These are phyloP conservation scores for Darevskia mixta DNA, from an alignment of 2,797 vertebrate species.

Conservation along the genomic window DNA sequence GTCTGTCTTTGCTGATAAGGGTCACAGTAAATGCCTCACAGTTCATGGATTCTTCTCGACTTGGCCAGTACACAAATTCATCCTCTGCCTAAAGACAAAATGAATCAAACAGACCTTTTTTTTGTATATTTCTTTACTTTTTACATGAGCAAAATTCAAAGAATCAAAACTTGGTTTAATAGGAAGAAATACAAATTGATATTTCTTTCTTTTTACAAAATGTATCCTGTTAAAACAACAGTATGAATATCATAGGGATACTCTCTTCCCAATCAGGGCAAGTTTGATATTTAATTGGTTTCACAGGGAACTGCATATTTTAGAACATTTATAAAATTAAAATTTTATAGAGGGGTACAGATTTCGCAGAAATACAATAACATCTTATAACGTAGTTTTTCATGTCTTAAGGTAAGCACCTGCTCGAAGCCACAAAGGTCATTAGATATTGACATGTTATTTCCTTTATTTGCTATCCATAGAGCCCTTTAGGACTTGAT, in stretches of 20 bases:
- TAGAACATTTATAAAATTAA: not conserved
- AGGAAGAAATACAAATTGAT: slow-evolving; percentile 51
- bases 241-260: slow-evolving; percentile 38
- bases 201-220: slow-evolving; percentile 39
- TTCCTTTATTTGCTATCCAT: not conserved
- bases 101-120: slow-evolving; percentile 43
- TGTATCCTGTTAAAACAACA: slow-evolving; percentile 37
- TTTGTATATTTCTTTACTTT: slow-evolving; percentile 2
- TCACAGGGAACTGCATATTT: not conserved
- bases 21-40: slow-evolving; percentile 99
- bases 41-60: slow-evolving; percentile 98
- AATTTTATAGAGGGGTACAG: not conserved
- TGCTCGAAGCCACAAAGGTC: slow-evolving; percentile 34
- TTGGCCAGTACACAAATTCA: slow-evolving; percentile 99
- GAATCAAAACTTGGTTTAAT: slow-evolving; percentile 67
- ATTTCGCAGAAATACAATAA: not conserved
- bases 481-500: not conserved
- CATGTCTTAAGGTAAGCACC: slow-evolving; percentile 39
- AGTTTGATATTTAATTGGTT: slow-evolving; percentile 64
- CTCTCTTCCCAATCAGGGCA: slow-evolving; percentile 49
- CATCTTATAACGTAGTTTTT: not conserved
- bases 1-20: slow-evolving; percentile 98
- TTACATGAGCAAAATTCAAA: slow-evolving; percentile 55
- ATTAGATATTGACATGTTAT: not conserved
- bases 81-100: slow-evolving; percentile 90